Conservation (phyloP, 1,140 invertebrate genomes). For the Patella vulgata region DNA sequence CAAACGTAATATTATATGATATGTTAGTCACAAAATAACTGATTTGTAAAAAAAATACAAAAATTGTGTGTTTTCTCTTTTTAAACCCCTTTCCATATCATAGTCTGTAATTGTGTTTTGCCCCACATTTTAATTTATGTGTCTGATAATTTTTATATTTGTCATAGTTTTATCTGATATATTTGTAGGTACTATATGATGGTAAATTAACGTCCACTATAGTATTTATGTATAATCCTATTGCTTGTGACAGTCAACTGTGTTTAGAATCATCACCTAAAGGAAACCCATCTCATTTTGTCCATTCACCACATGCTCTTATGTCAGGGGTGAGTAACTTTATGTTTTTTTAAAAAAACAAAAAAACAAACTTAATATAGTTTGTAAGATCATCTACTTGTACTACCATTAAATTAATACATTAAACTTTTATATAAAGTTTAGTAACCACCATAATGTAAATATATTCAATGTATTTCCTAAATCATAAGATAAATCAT, state of each 20-base stretch:
- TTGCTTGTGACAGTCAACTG: slow-evolving; percentile 95
- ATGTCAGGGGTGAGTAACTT: slow-evolving; percentile 90
- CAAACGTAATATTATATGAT: no score
- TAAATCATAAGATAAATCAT: no score
- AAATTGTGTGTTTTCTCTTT: no score
- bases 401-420: no score
- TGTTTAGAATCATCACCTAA: slow-evolving; percentile 95
- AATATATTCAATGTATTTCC: no score
- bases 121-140: neutral
- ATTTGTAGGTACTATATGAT: slow-evolving; percentile 95
- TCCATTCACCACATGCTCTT: slow-evolving; percentile 97
- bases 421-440: no score
- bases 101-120: neutral
- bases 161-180: no score
- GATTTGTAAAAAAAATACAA: no score
- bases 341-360: neutral
- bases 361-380: no score
- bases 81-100: neutral
- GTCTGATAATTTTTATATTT: neutral
- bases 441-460: no score
- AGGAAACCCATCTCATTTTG: slow-evolving; percentile 96
- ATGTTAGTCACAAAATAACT: no score
- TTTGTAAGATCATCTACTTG: neutral
- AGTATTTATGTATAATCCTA: slow-evolving; percentile 99
- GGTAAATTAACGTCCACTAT: slow-evolving; percentile 95